Evolutionary conservation across 2,797 vertebrate genomes (phyloP).

Genomic region (Brachyalestes nurse): DNA sequence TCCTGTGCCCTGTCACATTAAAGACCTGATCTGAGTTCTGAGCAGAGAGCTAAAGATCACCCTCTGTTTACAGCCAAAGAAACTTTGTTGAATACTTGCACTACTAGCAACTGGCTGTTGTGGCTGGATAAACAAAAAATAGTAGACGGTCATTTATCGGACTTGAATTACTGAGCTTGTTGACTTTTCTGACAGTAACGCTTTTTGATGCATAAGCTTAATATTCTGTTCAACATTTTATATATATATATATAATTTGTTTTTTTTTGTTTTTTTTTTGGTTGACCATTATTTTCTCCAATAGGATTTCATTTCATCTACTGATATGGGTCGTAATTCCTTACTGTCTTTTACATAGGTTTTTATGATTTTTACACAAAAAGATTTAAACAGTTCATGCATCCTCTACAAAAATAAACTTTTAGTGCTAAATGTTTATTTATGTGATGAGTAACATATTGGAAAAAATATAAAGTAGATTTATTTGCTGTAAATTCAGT

Average conservation of each 20-base stretch:
- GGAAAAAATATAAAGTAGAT: not conserved
- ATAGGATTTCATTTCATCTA: not conserved
- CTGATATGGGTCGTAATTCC: too few relatives aligned
- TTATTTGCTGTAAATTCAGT: not conserved
- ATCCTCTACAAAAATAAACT: not conserved
- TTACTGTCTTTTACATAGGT: too few relatives aligned
- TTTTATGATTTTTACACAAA: too few relatives aligned
- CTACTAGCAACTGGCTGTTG: constrained; percentile 65
- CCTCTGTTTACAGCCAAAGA: constrained; percentile 62
- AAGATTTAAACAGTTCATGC: too few relatives aligned
- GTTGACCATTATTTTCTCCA: not conserved
- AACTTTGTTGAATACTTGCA: constrained; percentile 69
- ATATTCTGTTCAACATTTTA: too few relatives aligned
- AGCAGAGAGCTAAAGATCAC: constrained; percentile 25
- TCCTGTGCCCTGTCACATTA: constrained; percentile 31
- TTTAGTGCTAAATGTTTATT: too few relatives aligned
- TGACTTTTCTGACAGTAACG: not conserved
- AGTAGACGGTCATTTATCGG: not conserved
- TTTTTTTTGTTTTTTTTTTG: too few relatives aligned
- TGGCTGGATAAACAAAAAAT: constrained; percentile 41
- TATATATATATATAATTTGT: too few relatives aligned
- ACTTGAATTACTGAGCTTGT: not conserved
- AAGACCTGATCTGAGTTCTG: constrained; percentile 29
- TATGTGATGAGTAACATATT: too few relatives aligned
- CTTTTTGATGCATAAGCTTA: not conserved